Base-by-base conservation (phyloP, 2,797 vertebrate genomes). In the Buphagus erythrorhynchus region DNA sequence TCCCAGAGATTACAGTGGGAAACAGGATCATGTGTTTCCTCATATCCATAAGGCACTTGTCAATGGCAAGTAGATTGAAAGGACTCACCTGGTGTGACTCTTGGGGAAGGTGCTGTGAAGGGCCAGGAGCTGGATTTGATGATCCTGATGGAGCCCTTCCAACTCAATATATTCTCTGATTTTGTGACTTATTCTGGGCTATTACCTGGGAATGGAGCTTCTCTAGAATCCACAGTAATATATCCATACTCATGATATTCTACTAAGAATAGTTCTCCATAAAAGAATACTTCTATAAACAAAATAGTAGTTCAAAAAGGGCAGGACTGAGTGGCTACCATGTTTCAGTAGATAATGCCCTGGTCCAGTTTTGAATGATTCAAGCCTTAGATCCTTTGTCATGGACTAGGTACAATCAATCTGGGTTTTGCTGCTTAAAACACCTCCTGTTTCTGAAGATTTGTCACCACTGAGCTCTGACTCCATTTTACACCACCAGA, bases 31-130 rank as follows among this genome's bases (percentile, higher is more conserved):
- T 3, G 20, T 54, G 18, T 24, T 85, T 62, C 63, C 36, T 87
- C 0, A 0, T 33, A 36, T 43, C 61, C 8, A 7, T 59, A 43
- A 81, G 10, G 13, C 38, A 46, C 24, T 74, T 69, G 25, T 45
- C 33, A 54, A 6, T 35, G n/a, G 43, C 16, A 55, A 22, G 6
- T 2, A 65, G 31, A 40, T 16, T 12, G 22, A 63, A 79, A 52
- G 45, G 52, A 40, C 29, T 67, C 21, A 9, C 33, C 31, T 58
- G 25, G 25, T 71, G 38, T 26, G 36, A 22, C 26, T 33, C n/a
- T 11, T 69, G 63, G 6, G 36, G n/a, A 38, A 29, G 33, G 17
- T 76, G 51, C 36, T 57, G 14, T 33, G 21, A 25, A 45, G 14
- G 21, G 14, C 9, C 43, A 45, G 57, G 43, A 58, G 45, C 0